Conservation (phyloP, 2,113 vertebrate genomes). For the Opisthocomus hoazin region DNA sequence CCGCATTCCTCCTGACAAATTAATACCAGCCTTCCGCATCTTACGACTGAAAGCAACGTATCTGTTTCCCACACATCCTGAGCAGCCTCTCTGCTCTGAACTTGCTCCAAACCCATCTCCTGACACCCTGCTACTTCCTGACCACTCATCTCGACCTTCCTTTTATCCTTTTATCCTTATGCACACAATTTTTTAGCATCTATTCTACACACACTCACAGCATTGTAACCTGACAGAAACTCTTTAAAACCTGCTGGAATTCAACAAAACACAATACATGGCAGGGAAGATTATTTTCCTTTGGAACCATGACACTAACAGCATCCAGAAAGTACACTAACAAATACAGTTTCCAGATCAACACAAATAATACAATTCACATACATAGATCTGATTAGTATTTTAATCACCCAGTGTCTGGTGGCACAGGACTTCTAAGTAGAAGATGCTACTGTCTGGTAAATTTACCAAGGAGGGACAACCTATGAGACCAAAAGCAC, state of each 20-base stretch:
- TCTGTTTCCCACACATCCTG: neutral
- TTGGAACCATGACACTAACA: neutral
- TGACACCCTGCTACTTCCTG: neutral
- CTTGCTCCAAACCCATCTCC: neutral
- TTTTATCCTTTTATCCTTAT: neutral
- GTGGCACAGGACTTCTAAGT: neutral
- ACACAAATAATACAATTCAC: neutral
- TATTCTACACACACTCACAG: neutral
- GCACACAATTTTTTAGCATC: neutral
- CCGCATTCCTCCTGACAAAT: neutral
- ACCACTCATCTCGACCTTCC: neutral
- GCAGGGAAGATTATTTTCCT: neutral
- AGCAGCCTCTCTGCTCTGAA: neutral
- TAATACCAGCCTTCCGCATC: neutral
- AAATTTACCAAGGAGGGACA: neutral
- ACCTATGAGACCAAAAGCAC: neutral
- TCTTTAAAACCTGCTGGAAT: neutral
- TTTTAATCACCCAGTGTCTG: neutral
- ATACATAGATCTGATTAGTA: neutral
- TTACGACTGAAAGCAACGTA: neutral
- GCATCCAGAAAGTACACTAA: neutral
- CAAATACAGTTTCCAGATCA: neutral
- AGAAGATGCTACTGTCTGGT: neutral
- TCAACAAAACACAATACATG: neutral
- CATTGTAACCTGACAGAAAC: neutral